A percentile compares a stretch with the other conserved stretches of the same genome.
Conservation (phyloP, 1,140 invertebrate genomes). For the Protaetia brevitarsis region DNA sequence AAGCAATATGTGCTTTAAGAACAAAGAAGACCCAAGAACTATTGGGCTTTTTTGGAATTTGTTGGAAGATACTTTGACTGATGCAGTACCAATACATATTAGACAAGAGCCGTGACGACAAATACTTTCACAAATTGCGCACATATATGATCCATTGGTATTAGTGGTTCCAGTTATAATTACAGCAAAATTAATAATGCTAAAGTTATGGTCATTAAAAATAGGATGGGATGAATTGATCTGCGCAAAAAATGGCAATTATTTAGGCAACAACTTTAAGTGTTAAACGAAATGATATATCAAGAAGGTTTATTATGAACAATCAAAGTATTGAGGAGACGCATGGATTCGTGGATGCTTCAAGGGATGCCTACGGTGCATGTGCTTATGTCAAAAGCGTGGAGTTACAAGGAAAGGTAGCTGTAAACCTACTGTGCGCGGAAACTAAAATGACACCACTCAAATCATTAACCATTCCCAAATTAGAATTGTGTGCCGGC, state of each 20-base stretch:
- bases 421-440: too few relatives aligned
- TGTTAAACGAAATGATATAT: neutral
- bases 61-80: too few relatives aligned
- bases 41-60: too few relatives aligned
- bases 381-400: neutral
- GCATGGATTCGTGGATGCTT: neutral
- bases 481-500: neutral
- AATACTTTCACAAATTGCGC: too few relatives aligned
- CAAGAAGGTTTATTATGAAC: neutral
- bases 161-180: neutral
- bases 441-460: too few relatives aligned
- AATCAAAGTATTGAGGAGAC: neutral
- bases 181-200: neutral
- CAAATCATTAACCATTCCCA: neutral
- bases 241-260: neutral
- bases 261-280: neutral
- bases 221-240: neutral
- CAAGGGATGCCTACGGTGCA: neutral
- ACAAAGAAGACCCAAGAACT: too few relatives aligned
- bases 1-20: too few relatives aligned
- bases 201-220: neutral
- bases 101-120: too few relatives aligned
- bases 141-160: too few relatives aligned
- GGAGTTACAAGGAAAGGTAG: too few relatives aligned
- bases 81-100: too few relatives aligned